A percentile compares a stretch with the other conserved stretches of the same genome.
Conservation (phyloP, 2,797 vertebrate genomes). For the Fistularia tabacaria region DNA sequence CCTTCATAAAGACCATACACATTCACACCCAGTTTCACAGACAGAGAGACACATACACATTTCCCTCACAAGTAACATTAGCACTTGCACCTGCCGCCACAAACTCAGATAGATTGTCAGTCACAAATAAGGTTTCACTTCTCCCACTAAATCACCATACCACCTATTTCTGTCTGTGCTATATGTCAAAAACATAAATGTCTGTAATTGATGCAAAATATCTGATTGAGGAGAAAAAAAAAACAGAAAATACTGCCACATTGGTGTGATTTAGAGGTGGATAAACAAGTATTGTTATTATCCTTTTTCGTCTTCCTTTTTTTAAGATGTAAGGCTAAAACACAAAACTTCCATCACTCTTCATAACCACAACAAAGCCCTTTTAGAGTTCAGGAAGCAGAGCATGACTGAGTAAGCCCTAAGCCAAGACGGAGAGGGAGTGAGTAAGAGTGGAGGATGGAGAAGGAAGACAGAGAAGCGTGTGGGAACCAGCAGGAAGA, state of each 20-base stretch:
- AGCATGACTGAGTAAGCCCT: conserved; percentile 59
- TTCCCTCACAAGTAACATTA: conserved; percentile 36
- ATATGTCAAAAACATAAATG: background rate
- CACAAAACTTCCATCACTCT: conserved; percentile 29
- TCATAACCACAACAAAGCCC: conserved; percentile 58
- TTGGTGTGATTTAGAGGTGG: background rate
- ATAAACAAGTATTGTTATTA: too few relatives aligned
- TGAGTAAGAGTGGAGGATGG: conserved; percentile 8
- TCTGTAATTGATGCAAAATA: too few relatives aligned
- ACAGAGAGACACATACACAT: conserved; percentile 15
- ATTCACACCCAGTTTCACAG: conserved; percentile 3
- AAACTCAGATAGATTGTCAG: conserved; percentile 19
- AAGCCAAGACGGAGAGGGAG: conserved; percentile 26
- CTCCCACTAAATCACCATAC: background rate
- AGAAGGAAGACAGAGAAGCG: conserved; percentile 28
- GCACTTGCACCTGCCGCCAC: conserved; percentile 49
- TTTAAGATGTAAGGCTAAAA: conserved; percentile 17
- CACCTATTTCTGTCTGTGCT: background rate
- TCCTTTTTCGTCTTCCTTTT: too few relatives aligned
- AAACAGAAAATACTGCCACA: too few relatives aligned
- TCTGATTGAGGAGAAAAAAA: too few relatives aligned
- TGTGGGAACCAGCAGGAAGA: conserved; percentile 47
- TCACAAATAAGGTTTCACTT: conserved; percentile 28
- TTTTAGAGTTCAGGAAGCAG: conserved; percentile 63
- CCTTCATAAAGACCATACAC: conserved; percentile 14